Conservation (phyloP, 2,797 vertebrate genomes). For the Rhynchonycteris naso region DNA sequence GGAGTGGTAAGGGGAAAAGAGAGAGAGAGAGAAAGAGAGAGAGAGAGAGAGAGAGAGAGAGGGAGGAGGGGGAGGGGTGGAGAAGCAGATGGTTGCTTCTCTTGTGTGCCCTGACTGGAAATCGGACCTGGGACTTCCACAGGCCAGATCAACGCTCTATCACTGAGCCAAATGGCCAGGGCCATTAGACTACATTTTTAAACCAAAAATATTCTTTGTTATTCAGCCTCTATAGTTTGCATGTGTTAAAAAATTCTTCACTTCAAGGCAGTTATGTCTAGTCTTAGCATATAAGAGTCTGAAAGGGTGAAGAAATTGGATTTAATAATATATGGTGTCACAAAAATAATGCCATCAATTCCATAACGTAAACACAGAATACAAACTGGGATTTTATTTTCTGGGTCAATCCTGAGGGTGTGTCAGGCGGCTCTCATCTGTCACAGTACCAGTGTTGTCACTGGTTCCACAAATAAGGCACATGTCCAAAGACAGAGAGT, state of each 20-base stretch:
- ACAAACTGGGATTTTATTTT: slow-evolving; percentile 32
- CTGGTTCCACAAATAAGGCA: slow-evolving; percentile 46
- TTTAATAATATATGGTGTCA: neutral
- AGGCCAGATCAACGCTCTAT: no score
- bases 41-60: no score
- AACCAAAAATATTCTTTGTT: slow-evolving; percentile 37
- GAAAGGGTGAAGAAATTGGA: neutral
- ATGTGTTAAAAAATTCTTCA: slow-evolving; percentile 27
- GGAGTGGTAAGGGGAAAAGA: no score
- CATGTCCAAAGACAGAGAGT: neutral
- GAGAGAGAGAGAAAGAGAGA: no score
- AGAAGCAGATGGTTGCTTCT: no score
- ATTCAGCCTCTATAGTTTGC: neutral
- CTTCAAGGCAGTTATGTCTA: neutral
- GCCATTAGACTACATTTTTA: neutral
- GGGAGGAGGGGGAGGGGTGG: no score
- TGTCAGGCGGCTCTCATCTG: neutral
- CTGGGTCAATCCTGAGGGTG: neutral
- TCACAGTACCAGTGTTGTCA: neutral
- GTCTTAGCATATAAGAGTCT: neutral
- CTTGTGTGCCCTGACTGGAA: no score
- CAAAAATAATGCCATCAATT: slow-evolving; percentile 46
- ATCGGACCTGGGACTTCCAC: no score
- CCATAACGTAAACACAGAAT: neutral
- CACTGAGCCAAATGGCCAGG: no score